Evolutionary conservation across 2,797 vertebrate genomes (phyloP).

Genomic region (Lepus oiostolus): DNA sequence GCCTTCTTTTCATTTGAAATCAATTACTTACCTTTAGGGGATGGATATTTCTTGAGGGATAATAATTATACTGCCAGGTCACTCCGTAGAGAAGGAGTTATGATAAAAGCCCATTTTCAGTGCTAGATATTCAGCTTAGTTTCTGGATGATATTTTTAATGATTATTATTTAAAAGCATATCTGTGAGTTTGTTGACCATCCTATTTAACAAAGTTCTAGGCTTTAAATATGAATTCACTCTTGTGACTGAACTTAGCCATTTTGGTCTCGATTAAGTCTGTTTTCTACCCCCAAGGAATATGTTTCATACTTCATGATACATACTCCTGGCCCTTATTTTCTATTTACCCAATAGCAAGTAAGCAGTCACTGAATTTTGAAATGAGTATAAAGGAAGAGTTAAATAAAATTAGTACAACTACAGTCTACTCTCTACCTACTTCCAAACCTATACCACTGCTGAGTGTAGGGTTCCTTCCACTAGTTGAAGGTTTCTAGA

Average conservation of each 20-base stretch:
- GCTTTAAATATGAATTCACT: not conserved
- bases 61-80: constrained; percentile 9
- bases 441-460: not conserved
- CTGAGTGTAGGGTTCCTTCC: not conserved
- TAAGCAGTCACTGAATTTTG: not conserved
- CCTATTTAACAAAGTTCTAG: not conserved
- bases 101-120: not conserved
- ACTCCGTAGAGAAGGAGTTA: not conserved
- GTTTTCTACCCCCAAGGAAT: not conserved
- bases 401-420: not conserved
- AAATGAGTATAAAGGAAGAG: not conserved
- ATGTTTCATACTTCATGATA: not conserved
- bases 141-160: not conserved
- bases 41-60: constrained; percentile 35
- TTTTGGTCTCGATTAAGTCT: not conserved
- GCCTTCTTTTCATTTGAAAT: constrained; percentile 44
- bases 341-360: not conserved
- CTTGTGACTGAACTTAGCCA: not conserved
- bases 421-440: not conserved
- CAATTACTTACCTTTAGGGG: not conserved
- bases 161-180: not conserved
- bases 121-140: not conserved
- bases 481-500: not conserved
- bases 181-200: not conserved
- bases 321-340: not conserved